Conservation (phyloP, 2,113 vertebrate genomes). For the pig (Sus scrofa) region DNA sequence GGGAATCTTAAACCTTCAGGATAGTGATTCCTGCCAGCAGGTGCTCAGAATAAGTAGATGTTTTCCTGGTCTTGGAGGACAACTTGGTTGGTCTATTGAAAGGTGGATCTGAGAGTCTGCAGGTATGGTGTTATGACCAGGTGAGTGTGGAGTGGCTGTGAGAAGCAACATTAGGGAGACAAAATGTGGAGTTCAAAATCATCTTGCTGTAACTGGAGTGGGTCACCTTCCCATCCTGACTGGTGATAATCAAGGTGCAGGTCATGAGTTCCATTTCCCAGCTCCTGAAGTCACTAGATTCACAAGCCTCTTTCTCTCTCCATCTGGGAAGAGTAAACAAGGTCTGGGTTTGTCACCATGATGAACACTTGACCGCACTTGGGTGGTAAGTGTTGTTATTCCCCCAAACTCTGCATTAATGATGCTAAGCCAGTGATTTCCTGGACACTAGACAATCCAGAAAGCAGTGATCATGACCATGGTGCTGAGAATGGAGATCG, state of each 20-base stretch:
- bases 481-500: neutral
- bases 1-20: neutral
- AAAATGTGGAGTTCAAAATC: neutral
- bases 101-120: neutral
- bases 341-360: neutral
- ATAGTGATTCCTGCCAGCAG: neutral
- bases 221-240: neutral
- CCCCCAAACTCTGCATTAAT: neutral
- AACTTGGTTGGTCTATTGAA: neutral
- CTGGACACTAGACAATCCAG: neutral
- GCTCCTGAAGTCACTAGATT: neutral
- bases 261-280: neutral
- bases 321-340: neutral
- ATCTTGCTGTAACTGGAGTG: neutral
- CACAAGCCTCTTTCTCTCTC: neutral
- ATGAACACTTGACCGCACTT: neutral
- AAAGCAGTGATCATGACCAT: neutral
- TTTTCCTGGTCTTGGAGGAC: neutral
- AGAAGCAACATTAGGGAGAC: neutral
- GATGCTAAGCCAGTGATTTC: neutral
- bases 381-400: neutral
- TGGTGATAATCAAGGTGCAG: no score
- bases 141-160: neutral
- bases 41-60: neutral
- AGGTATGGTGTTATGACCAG: neutral